Conservation (phyloP, 1,140 invertebrate genomes). For the Tetraneura akinire region DNA sequence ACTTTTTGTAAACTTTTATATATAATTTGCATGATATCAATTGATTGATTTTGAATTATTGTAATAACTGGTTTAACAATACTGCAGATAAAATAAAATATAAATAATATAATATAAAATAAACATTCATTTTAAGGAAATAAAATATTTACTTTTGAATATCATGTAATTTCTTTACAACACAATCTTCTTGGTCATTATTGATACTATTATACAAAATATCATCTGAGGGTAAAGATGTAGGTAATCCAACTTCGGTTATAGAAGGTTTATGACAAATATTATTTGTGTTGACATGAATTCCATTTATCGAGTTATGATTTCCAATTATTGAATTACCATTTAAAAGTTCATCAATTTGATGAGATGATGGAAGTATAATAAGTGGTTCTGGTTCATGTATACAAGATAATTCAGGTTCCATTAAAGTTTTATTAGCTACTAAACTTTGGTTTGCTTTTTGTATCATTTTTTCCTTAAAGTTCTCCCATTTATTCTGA, state of each 20-base stretch:
- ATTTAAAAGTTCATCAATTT: conserved; percentile 16
- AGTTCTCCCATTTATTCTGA: neutral
- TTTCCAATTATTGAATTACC: neutral
- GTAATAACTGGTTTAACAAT: neutral
- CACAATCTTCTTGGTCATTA: neutral
- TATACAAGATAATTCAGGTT: neutral
- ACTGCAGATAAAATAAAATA: neutral
- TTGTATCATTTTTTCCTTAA: conserved; percentile 15
- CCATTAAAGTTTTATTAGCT: conserved; percentile 7
- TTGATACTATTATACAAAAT: neutral
- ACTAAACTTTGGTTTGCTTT: conserved; percentile 4
- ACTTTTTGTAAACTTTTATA: neutral
- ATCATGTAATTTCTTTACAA: neutral
- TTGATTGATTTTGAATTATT: neutral
- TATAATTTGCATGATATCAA: neutral
- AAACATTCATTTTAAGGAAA: too few species aligned
- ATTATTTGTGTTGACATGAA: neutral
- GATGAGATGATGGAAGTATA: neutral
- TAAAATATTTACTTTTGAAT: too few species aligned
- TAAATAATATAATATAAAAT: too few species aligned
- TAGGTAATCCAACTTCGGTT: neutral
- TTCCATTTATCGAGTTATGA: neutral
- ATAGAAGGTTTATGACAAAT: neutral
- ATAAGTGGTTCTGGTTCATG: neutral
- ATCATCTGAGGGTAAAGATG: neutral